These are phyloP conservation scores for Benitochromis conjunctus DNA, from an alignment of 2,113 vertebrate genomes.

Conservation along the genomic window DNA sequence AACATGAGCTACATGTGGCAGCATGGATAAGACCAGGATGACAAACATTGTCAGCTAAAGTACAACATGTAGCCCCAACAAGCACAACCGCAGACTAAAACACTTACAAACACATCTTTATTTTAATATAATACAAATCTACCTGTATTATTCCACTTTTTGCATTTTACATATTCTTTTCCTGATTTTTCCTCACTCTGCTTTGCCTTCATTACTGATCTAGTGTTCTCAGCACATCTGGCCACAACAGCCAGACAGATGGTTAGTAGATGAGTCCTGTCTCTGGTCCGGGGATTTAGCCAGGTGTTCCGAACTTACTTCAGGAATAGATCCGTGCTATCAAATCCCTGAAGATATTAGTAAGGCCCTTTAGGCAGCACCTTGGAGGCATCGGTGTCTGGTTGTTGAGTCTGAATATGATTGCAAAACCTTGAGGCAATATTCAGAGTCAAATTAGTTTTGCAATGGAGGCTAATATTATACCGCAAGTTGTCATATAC, in stretches of 20 bases:
- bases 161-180: not conserved
- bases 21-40: not conserved
- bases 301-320: constrained; percentile 36
- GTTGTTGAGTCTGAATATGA: constrained; percentile 5
- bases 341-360: constrained; percentile 15
- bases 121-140: not conserved
- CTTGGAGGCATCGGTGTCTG: constrained; percentile 6
- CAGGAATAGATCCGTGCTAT: constrained; percentile 4
- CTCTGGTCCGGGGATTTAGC: constrained; percentile 18
- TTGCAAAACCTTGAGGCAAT: constrained; percentile 17
- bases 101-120: not conserved
- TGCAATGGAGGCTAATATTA: not conserved
- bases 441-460: constrained; percentile 27
- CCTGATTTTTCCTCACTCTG: not conserved
- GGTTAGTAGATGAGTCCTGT: constrained; percentile 44
- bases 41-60: not conserved
- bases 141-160: not conserved
- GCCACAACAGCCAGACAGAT: constrained; percentile 33
- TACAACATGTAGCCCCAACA: not conserved
- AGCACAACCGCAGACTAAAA: not conserved
- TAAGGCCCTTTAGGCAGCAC: not conserved
- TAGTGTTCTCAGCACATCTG: constrained; percentile 38
- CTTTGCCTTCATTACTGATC: constrained; percentile 25
- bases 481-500: constrained; percentile 2
- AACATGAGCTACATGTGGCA: not conserved